Percentiles rank a stretch among this genome's conserved stretches.
These are phyloP conservation scores for Leptopterna dolabrata DNA, from an alignment of 2,888 invertebrate genomes.

Conservation along the genomic window DNA sequence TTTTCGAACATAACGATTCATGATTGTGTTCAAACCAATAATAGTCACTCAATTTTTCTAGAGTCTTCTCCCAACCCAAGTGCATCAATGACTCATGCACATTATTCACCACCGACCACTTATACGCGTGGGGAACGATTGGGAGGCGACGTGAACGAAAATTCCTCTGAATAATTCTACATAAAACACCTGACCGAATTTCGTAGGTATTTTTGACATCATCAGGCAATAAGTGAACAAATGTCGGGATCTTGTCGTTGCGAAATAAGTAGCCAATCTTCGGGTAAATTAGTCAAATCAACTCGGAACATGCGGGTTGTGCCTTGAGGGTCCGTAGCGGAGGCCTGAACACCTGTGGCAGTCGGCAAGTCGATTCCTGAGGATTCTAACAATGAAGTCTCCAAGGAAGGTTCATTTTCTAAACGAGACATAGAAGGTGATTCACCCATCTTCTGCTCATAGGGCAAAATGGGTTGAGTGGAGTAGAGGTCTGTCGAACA, in stretches of 20 bases:
- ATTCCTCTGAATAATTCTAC: conserved; percentile 61
- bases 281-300: neutral
- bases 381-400: neutral
- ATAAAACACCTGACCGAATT: conserved; percentile 53
- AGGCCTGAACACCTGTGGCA: neutral
- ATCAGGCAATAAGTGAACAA: neutral
- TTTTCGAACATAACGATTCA: neutral
- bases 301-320: neutral
- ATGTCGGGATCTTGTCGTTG: neutral
- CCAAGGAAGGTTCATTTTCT: neutral
- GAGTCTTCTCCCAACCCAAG: neutral
- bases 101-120: conserved; percentile 60
- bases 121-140: conserved; percentile 54
- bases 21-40: neutral
- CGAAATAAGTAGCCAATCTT: conserved; percentile 33
- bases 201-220: conserved; percentile 52
- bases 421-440: neutral
- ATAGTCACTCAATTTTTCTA: neutral
- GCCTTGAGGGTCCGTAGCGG: neutral
- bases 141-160: neutral
- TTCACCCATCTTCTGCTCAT: neutral
- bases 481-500: neutral
- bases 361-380: neutral
- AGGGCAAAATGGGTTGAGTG: neutral
- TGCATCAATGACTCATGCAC: neutral